A percentile compares a stretch with the other conserved stretches of the same genome.
Evolutionary conservation across 1,140 invertebrate species (phyloP).

Genomic region (Drosophila triauraria): DNA sequence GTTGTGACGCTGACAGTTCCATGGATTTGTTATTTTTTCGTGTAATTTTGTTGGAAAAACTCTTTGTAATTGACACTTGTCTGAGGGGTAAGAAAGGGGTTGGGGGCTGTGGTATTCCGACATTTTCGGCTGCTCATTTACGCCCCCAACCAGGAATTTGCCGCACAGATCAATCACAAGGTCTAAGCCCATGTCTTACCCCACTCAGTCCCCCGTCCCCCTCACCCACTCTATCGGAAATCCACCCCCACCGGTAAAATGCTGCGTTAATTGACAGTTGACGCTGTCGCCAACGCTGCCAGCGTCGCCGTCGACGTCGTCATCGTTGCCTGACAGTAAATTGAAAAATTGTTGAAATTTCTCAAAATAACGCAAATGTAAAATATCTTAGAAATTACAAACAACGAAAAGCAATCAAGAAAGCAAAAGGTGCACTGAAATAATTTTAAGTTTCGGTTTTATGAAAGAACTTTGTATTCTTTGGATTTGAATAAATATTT

Average conservation of each 20-base stretch:
- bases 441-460: background rate
- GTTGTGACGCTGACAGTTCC: constrained; percentile 41
- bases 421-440: constrained; percentile 11
- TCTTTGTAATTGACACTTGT: constrained; percentile 75
- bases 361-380: constrained; percentile 43
- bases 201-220: constrained; percentile 1
- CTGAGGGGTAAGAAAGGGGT: background rate
- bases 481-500: background rate
- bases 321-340: constrained; percentile 69
- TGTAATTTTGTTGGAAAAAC: constrained; percentile 50
- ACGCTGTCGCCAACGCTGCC: constrained; percentile 26
- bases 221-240: background rate
- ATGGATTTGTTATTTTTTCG: constrained; percentile 36
- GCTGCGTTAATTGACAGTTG: constrained; percentile 71
- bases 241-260: constrained; percentile 50
- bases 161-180: constrained; percentile 52
- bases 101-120: constrained; percentile 18
- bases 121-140: constrained; percentile 52
- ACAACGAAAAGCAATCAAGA: constrained; percentile 50
- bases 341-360: constrained; percentile 78
- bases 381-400: constrained; percentile 57
- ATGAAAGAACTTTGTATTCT: too few species aligned
- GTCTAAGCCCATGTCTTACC: constrained; percentile 35
- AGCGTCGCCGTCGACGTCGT: constrained; percentile 42
- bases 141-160: constrained; percentile 48